A percentile compares a stretch with the other conserved stretches of the same genome.
Evolutionary conservation across 2,888 invertebrate genomes (phyloP).

Genomic region (Lasioglossum zephyrum): DNA sequence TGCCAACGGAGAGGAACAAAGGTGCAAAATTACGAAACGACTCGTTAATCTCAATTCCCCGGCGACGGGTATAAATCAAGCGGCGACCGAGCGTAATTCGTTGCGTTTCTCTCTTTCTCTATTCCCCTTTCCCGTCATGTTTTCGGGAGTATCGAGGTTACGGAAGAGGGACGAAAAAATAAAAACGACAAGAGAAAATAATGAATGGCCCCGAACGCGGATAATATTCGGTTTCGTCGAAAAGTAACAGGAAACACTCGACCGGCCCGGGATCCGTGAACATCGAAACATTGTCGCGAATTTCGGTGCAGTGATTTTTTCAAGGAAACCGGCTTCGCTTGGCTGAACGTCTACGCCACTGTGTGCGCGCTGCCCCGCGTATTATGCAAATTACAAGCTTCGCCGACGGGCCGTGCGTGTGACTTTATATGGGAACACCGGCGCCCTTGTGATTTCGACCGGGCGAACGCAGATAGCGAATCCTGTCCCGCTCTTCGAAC

Average conservation of each 20-base stretch:
- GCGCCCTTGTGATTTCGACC: slow-evolving; percentile 4
- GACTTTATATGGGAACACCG: slow-evolving; percentile 27
- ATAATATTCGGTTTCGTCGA: slow-evolving; percentile 63
- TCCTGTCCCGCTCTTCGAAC: neutral
- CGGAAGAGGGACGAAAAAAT: slow-evolving; percentile 2
- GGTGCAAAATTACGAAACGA: slow-evolving; percentile 35
- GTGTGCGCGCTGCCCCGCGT: neutral
- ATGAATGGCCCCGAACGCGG: slow-evolving; percentile 50
- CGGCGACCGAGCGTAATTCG: slow-evolving; percentile 42
- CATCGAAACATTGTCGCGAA: slow-evolving; percentile 48
- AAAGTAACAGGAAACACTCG: slow-evolving; percentile 53
- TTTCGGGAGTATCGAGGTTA: slow-evolving; percentile 41
- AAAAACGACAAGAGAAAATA: slow-evolving; percentile 33
- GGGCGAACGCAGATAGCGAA: slow-evolving; percentile 18
- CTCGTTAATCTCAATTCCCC: slow-evolving; percentile 61
- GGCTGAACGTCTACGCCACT: neutral
- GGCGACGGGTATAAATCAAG: slow-evolving; percentile 56
- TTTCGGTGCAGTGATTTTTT: slow-evolving; percentile 36
- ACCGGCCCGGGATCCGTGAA: slow-evolving; percentile 22
- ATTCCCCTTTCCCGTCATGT: neutral
- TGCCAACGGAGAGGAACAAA: slow-evolving; percentile 14
- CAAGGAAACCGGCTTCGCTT: slow-evolving; percentile 5
- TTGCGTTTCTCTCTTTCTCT: slow-evolving; percentile 24
- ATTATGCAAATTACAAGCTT: slow-evolving; percentile 51
- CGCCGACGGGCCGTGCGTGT: slow-evolving; percentile 13